Conservation (phyloP, 2,888 invertebrate species). For the Yponomeuta plumbellus region DNA sequence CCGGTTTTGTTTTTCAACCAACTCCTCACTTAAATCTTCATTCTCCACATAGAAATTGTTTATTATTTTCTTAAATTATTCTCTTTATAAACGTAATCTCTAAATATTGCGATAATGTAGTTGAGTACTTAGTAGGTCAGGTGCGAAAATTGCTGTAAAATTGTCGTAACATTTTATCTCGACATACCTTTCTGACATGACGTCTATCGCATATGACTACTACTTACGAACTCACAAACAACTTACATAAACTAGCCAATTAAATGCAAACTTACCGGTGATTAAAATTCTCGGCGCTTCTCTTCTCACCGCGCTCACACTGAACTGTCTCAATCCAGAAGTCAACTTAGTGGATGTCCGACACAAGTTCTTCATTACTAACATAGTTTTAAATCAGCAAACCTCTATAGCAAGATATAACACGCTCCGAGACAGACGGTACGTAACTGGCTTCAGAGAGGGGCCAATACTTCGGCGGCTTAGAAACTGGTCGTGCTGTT, state of each 20-base stretch:
- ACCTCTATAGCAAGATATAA: constrained; percentile 39
- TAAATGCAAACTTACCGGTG: constrained; percentile 62
- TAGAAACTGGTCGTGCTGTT: constrained; percentile 45
- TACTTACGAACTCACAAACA: not conserved
- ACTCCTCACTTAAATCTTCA: too few relatives aligned
- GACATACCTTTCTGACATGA: too few relatives aligned
- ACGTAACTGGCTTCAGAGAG: constrained; percentile 38
- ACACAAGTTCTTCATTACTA: constrained; percentile 48
- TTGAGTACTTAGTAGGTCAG: too few relatives aligned
- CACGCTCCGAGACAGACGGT: constrained; percentile 44
- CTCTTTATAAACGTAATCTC: too few relatives aligned
- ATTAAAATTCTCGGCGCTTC: constrained; percentile 75
- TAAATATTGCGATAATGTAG: too few relatives aligned
- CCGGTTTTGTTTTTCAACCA: too few relatives aligned
- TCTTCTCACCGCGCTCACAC: constrained; percentile 36
- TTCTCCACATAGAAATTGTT: too few relatives aligned
- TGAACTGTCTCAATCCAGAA: constrained; percentile 46
- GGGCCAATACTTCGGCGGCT: constrained; percentile 34
- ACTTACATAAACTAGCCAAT: not conserved
- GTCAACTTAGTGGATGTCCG: constrained; percentile 33
- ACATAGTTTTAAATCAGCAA: constrained; percentile 27
- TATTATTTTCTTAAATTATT: too few relatives aligned
- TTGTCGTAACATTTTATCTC: too few relatives aligned
- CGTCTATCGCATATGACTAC: too few relatives aligned
- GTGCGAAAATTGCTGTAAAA: too few relatives aligned